Percentiles rank a stretch among this genome's conserved stretches.
Evolutionary conservation across 2,113 vertebrate species (phyloP).

Genomic region (Leucosticte australis): DNA sequence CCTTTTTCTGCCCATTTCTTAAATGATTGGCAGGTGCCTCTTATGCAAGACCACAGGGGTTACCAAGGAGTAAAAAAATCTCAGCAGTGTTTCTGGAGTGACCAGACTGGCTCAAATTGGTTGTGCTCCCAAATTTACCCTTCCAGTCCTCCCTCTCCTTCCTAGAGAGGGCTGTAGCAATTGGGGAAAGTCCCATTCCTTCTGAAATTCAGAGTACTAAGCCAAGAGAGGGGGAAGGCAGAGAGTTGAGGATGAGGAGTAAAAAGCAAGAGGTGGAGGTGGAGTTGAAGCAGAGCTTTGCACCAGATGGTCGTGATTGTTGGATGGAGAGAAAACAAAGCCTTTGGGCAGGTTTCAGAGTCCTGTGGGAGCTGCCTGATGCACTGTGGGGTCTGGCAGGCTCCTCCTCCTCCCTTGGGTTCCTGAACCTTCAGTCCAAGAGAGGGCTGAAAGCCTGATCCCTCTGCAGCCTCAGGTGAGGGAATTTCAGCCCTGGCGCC

Average conservation of each 20-base stretch:
- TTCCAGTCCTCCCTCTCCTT: not conserved
- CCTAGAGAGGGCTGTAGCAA: not conserved
- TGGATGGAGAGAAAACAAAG: not conserved
- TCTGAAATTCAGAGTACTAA: not conserved
- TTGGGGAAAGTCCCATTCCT: not conserved
- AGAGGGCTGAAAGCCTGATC: not conserved
- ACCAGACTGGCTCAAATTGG: not conserved
- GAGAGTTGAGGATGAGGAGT: not conserved
- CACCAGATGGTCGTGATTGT: rapidly evolving
- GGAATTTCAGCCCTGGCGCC: not conserved
- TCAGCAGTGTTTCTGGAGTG: not conserved
- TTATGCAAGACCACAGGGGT: not conserved
- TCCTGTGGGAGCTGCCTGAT: not conserved
- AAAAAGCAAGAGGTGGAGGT: not conserved
- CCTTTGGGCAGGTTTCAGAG: not conserved
- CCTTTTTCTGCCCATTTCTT: not conserved
- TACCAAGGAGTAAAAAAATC: not conserved
- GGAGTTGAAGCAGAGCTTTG: not conserved
- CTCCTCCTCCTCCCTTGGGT: not conserved
- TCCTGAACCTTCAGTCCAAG: not conserved
- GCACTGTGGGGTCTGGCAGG: not conserved
- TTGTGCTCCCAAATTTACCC: not conserved
- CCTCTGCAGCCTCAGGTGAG: not conserved
- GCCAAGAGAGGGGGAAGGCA: not conserved
- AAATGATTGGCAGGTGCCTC: not conserved